Conservation (phyloP, 1,140 invertebrate species). For the Drosophila suzukii region DNA sequence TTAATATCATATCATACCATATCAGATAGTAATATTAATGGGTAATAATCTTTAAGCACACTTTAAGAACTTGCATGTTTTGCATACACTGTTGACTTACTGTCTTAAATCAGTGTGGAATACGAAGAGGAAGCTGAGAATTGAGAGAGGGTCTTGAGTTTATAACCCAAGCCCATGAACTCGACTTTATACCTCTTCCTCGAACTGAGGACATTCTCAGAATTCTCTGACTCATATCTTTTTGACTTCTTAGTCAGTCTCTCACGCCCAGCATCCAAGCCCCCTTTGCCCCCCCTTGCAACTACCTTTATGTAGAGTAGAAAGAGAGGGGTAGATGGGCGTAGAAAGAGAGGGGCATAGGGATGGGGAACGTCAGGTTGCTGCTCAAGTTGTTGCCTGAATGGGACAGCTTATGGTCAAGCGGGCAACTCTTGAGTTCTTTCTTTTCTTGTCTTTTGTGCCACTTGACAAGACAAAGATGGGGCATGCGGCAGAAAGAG, state of each 20-base stretch:
- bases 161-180: constrained; percentile 21
- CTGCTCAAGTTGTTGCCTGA: constrained; percentile 40
- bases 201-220: constrained; percentile 41
- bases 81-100: constrained; percentile 9
- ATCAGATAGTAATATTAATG: neutral
- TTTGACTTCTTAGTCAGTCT: constrained; percentile 26
- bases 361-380: constrained; percentile 34
- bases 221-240: constrained; percentile 40
- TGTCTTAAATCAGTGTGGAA: neutral
- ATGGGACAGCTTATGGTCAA: constrained; percentile 54
- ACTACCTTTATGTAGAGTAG: neutral
- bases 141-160: constrained; percentile 14
- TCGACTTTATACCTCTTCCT: constrained; percentile 17
- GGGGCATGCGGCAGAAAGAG: neutral
- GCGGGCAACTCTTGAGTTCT: constrained; percentile 30
- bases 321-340: neutral
- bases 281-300: neutral
- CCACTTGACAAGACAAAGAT: constrained; percentile 44
- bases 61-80: neutral
- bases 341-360: constrained; percentile 3
- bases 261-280: constrained; percentile 12
- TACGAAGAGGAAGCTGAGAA: constrained; percentile 11
- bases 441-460: constrained; percentile 53
- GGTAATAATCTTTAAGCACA: neutral
- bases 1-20: neutral